These are phyloP conservation scores for Lithophane leautieri DNA, from an alignment of 2,888 invertebrate genomes.

Conservation along the genomic window DNA sequence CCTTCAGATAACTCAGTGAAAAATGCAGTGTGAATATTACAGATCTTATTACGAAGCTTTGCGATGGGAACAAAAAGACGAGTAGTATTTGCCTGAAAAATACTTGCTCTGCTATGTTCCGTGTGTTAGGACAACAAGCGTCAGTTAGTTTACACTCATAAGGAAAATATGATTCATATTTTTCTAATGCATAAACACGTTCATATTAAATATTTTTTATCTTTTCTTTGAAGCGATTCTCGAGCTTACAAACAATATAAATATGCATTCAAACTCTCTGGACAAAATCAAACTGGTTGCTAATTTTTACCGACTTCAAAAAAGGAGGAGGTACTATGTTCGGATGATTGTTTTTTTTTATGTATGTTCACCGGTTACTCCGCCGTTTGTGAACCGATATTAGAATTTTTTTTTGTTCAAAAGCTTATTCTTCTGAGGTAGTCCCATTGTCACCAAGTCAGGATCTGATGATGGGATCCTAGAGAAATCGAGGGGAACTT, in stretches of 20 bases:
- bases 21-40: slow-evolving; percentile 34
- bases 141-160: slow-evolving; percentile 13
- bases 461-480: too few relatives aligned
- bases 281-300: too few relatives aligned
- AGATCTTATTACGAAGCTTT: slow-evolving; percentile 38
- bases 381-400: too few relatives aligned
- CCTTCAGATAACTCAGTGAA: slow-evolving; percentile 29
- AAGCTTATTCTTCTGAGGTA: too few relatives aligned
- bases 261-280: too few relatives aligned
- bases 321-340: too few relatives aligned
- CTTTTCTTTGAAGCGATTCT: background rate
- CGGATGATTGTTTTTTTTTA: too few relatives aligned
- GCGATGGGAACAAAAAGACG: slow-evolving; percentile 21
- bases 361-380: too few relatives aligned
- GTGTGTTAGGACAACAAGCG: background rate
- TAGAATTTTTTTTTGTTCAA: too few relatives aligned
- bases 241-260: background rate
- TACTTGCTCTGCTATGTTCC: background rate
- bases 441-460: too few relatives aligned
- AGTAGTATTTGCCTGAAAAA: slow-evolving; percentile 33
- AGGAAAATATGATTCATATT: slow-evolving; percentile 4
- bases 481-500: too few relatives aligned
- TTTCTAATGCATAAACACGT: slow-evolving; percentile 13
- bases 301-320: too few relatives aligned
- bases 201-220: background rate